These are phyloP conservation scores for Typhlichthys subterraneus DNA, from an alignment of 2,797 vertebrate species.

Conservation along the genomic window DNA sequence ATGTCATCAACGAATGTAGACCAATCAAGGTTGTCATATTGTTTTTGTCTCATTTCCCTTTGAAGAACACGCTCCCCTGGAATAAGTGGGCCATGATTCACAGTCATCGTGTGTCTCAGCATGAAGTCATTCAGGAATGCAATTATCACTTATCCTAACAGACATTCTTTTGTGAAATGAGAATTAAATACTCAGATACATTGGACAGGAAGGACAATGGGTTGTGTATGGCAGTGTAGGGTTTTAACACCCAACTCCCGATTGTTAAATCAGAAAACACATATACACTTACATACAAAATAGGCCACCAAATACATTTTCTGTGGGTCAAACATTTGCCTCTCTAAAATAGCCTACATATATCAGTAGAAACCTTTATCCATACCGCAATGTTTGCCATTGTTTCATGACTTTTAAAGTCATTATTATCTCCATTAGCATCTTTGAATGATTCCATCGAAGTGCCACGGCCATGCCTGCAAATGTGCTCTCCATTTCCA, in stretches of 20 bases:
- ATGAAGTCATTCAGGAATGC: slow-evolving; percentile 73
- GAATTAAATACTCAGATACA: slow-evolving; percentile 54
- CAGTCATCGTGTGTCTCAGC: slow-evolving; percentile 65
- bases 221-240: neutral
- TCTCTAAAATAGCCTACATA: slow-evolving; percentile 11
- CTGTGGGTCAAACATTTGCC: slow-evolving; percentile 29
- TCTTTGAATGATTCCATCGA: slow-evolving; percentile 58
- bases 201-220: slow-evolving; percentile 13
- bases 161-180: slow-evolving; percentile 63
- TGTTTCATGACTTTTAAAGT: slow-evolving; percentile 56
- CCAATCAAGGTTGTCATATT: slow-evolving; percentile 64
- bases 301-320: slow-evolving; percentile 3
- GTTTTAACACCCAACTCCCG: slow-evolving; percentile 25
- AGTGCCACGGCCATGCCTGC: slow-evolving; percentile 53
- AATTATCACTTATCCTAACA: slow-evolving; percentile 73
- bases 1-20: slow-evolving; percentile 55
- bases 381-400: slow-evolving; percentile 48
- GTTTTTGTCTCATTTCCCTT: slow-evolving; percentile 68
- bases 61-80: slow-evolving; percentile 59
- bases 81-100: slow-evolving; percentile 60
- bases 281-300: slow-evolving; percentile 21
- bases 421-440: slow-evolving; percentile 58
- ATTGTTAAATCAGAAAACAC: slow-evolving; percentile 35
- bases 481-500: slow-evolving; percentile 55
- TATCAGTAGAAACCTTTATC: slow-evolving; percentile 29